phyloP scores from a whole-genome alignment of 2,113 vertebrate species.

The Grus americana region DNA sequence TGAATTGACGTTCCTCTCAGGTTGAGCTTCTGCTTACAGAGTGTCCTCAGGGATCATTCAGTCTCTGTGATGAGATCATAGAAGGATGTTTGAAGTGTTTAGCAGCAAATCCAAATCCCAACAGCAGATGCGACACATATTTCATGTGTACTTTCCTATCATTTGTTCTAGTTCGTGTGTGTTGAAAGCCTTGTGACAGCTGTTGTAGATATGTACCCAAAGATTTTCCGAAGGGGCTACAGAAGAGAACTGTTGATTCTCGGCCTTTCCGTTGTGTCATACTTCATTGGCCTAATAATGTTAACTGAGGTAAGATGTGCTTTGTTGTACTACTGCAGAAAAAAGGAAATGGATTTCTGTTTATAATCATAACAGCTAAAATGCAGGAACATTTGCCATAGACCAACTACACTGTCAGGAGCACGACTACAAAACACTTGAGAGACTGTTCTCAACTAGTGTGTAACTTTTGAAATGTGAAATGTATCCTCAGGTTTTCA shows the following conservation, averaged over 20 bases:
- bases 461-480: not conserved
- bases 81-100: not conserved
- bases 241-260: constrained; percentile 92
- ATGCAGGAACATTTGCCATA: not conserved
- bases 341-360: not conserved
- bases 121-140: not conserved
- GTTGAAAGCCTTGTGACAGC: constrained; percentile 97
- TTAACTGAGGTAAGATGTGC: constrained; percentile 87
- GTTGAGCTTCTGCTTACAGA: not conserved
- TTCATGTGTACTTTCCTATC: not conserved
- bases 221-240: constrained; percentile 93
- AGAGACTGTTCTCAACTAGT: not conserved
- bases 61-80: not conserved
- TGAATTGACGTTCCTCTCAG: not conserved
- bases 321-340: not conserved
- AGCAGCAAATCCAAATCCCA: not conserved
- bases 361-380: not conserved
- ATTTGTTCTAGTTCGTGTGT: constrained; percentile 89
- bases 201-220: constrained; percentile 97
- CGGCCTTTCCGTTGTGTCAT: constrained; percentile 88
- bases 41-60: not conserved
- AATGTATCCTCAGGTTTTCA: not conserved
- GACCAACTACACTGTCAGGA: not conserved
- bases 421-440: not conserved
- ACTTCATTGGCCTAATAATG: constrained; percentile 93